Percentiles rank a stretch among this genome's conserved stretches.
Evolutionary conservation across 2,113 vertebrate species (phyloP).

Genomic region (Neopipo cinnamomea): DNA sequence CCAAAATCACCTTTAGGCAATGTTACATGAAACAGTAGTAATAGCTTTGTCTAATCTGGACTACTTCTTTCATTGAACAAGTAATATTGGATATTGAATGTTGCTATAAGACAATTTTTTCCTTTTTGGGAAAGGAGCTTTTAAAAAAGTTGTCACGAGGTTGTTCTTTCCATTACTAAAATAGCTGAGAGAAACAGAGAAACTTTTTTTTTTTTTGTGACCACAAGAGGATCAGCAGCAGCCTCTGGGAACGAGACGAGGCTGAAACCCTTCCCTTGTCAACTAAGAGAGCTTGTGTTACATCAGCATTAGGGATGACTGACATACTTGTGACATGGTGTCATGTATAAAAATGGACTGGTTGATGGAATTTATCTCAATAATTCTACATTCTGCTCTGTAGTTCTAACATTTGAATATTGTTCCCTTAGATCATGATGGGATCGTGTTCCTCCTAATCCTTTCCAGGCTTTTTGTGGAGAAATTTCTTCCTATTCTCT

Average conservation of each 20-base stretch:
- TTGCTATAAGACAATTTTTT: background rate
- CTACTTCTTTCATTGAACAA: background rate
- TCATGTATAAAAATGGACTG: background rate
- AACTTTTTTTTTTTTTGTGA: background rate
- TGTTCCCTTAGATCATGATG: background rate
- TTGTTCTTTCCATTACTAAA: too few species aligned
- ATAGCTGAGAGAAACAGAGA: background rate
- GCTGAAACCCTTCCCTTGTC: background rate
- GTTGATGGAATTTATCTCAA: background rate
- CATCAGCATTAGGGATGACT: background rate
- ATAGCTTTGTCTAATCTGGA: background rate
- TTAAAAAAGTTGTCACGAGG: background rate
- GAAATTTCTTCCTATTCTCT: background rate
- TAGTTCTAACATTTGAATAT: background rate
- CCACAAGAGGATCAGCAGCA: background rate
- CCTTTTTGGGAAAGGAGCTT: slow-evolving; percentile 2
- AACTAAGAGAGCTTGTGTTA: background rate
- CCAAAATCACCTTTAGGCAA: background rate
- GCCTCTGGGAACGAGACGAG: background rate
- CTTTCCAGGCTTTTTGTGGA: background rate
- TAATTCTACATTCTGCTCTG: background rate
- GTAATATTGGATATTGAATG: background rate
- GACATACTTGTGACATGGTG: background rate
- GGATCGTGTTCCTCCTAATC: background rate
- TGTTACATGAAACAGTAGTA: background rate